A percentile compares a stretch with the other conserved stretches of the same genome.
Conservation (phyloP, 2,888 invertebrate species). For the Papilio elwesi region DNA sequence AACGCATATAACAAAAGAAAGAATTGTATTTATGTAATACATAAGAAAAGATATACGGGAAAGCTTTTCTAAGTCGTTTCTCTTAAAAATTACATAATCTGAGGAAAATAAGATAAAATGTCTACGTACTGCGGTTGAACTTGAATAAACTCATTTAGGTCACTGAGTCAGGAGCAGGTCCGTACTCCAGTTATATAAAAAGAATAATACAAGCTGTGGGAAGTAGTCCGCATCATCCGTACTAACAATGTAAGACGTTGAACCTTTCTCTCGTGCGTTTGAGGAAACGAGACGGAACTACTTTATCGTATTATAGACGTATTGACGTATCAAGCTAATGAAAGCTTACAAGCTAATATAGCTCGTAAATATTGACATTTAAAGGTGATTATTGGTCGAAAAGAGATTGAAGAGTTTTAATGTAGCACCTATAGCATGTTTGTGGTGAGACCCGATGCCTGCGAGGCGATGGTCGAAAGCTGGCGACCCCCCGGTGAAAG, state of each 20-base stretch:
- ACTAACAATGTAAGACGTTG: slow-evolving; percentile 52
- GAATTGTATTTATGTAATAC: too few species aligned
- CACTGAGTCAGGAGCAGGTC: slow-evolving; percentile 62
- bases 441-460: slow-evolving; percentile 55
- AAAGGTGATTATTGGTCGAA: slow-evolving; percentile 31
- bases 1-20: background rate
- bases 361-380: slow-evolving; percentile 35
- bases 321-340: slow-evolving; percentile 32
- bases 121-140: slow-evolving; percentile 42
- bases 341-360: slow-evolving; percentile 39
- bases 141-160: slow-evolving; percentile 49
- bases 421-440: slow-evolving; percentile 33
- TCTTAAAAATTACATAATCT: slow-evolving; percentile 37
- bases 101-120: slow-evolving; percentile 40
- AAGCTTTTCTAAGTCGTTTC: too few species aligned
- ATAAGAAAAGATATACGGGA: too few species aligned
- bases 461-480: slow-evolving; percentile 60
- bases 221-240: slow-evolving; percentile 70
- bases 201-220: slow-evolving; percentile 64
- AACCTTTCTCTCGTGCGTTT: slow-evolving; percentile 66
- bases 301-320: slow-evolving; percentile 39
- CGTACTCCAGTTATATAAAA: slow-evolving; percentile 63
- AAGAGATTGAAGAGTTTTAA: slow-evolving; percentile 32
- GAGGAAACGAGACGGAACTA: slow-evolving; percentile 62
- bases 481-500: slow-evolving; percentile 77